Base-by-base conservation (phyloP, 2,113 vertebrate species). In the Peromyscus leucopus region DNA sequence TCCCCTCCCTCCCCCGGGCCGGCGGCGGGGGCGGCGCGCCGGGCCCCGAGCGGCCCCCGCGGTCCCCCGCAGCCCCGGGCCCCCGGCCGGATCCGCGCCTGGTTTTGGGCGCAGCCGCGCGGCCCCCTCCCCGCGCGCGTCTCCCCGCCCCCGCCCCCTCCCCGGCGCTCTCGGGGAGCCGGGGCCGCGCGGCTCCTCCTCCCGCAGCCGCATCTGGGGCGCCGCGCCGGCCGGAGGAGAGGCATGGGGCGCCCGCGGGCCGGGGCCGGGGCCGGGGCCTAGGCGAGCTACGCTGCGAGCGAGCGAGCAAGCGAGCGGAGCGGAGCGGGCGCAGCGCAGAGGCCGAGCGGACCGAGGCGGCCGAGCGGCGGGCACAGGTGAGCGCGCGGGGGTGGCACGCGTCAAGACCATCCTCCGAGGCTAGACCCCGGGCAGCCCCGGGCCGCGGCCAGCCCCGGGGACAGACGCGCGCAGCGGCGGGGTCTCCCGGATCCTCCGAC, bases 201-300 rank as follows among this genome's bases (percentile, higher is more conserved):
- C 94, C 97, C 91, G 95, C 97, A 98, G 96, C 97, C 96, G 97
- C 97, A 98, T 96, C 97, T 98, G 97, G 97, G 97, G 97, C 97
- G 97, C 97, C 97, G 97, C 94, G 95, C 97, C 93, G 97, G 96
- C 95, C 93, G 16, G 95, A 98, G 94, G 92, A 97, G 91, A 96
- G 94, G 96, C 96, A 96, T 98, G 97, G 97, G 96, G 97, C 96
- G 89, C 96, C 97, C 91, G 94, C 96, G 96, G 96, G 89, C 96
- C 85, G 89, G 94, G 90, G 80, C 97, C 79, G 51, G 96, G 96
- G 91, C 90, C 80, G 85, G 92, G 95, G 92, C 97, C 97, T 97
- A 98, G 95, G 97, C 94, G 36, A 80, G 24, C 61, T 74, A 80
- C 96, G 90, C 88, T 88, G 79, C 89, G 71, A 90, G 78, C 31